Conservation (phyloP, 2,888 invertebrate genomes). For the Alloscopus bannaensis region DNA sequence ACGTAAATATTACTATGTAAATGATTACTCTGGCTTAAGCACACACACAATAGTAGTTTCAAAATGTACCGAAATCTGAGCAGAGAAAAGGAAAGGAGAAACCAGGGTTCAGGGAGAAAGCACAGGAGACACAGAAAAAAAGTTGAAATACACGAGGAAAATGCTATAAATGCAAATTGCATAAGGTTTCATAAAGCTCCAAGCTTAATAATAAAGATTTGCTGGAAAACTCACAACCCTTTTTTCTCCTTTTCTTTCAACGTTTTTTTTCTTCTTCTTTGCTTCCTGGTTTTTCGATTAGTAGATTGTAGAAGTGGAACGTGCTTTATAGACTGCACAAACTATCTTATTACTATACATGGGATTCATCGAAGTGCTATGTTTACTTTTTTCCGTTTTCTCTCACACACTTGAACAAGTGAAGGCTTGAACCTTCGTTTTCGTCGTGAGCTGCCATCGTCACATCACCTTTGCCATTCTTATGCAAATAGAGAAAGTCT, state of each 20-base stretch:
- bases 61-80: conserved; percentile 10
- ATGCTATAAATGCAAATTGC: conserved; percentile 56
- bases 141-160: conserved; percentile 26
- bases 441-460: conserved; percentile 8
- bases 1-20: conserved; percentile 25
- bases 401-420: too few species aligned
- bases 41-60: not conserved
- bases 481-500: conserved; percentile 41
- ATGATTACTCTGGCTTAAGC: conserved; percentile 14
- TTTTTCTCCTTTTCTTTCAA: not conserved
- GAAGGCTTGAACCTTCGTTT: not conserved
- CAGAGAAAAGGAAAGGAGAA: not conserved
- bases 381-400: not conserved
- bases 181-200: conserved; percentile 19
- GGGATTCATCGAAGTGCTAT: too few species aligned
- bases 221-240: conserved; percentile 13
- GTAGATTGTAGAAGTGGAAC: too few species aligned
- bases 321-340: too few species aligned
- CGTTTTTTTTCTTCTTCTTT: too few species aligned
- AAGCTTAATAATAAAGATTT: conserved; percentile 50
- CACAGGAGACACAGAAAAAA: not conserved
- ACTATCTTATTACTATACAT: not conserved
- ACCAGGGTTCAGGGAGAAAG: not conserved
- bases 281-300: too few species aligned
- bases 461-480: conserved; percentile 59